phyloP scores from a whole-genome alignment of 2,888 invertebrate species.

The Thyatira batis region DNA sequence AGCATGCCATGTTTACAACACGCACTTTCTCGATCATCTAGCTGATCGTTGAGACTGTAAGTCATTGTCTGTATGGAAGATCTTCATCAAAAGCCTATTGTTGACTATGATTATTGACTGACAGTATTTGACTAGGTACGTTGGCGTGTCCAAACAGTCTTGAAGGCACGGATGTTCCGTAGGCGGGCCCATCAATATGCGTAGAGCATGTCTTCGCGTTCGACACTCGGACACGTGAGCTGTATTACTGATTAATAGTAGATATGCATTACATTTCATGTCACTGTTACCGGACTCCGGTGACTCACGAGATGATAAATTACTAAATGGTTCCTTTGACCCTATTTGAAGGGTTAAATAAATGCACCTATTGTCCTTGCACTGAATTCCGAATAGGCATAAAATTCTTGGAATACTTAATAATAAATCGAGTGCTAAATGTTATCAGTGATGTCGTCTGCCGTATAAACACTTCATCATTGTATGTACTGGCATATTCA shows the following conservation, averaged over 20 bases:
- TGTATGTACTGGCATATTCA: background rate
- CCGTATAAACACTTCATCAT: conserved; percentile 2
- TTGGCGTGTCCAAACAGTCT: conserved; percentile 51
- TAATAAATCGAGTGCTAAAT: conserved; percentile 49
- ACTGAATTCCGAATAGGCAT: conserved; percentile 62
- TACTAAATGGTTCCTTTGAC: conserved; percentile 73
- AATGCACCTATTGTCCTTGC: conserved; percentile 71
- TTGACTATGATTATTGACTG: conserved; percentile 34
- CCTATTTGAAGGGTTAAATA: conserved; percentile 68
- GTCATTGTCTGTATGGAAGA: conserved; percentile 11
- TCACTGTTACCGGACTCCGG: conserved; percentile 59
- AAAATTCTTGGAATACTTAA: conserved; percentile 63
- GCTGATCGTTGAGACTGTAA: conserved; percentile 1
- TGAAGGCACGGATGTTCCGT: conserved; percentile 51
- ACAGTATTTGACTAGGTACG: conserved; percentile 48
- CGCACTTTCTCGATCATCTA: background rate
- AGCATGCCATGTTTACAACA: background rate
- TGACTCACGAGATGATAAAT: conserved; percentile 72
- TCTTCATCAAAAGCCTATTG: conserved; percentile 33
- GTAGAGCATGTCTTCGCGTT: conserved; percentile 50
- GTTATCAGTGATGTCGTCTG: conserved; percentile 21
- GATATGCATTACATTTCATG: conserved; percentile 13
- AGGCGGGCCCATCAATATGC: conserved; percentile 69
- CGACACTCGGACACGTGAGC: conserved; percentile 62
- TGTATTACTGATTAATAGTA: conserved; percentile 64